These are phyloP conservation scores for Ctenodactylus gundi DNA, from an alignment of 2,113 vertebrate species.

Conservation along the genomic window DNA sequence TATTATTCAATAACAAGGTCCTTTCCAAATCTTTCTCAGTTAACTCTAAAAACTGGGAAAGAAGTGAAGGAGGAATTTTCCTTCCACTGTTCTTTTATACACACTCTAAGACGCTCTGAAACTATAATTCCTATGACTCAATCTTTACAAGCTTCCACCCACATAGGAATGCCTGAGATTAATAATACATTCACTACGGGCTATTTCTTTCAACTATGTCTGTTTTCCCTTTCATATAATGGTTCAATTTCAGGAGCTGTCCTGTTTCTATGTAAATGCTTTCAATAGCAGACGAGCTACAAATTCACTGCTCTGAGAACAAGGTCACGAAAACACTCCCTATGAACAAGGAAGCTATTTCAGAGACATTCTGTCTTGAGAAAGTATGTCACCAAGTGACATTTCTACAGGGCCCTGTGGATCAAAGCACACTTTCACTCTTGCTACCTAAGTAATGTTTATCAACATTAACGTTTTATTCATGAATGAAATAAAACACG, in stretches of 20 bases:
- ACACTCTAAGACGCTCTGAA: background rate
- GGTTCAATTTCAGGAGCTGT: slow-evolving; percentile 22
- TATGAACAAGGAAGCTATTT: background rate
- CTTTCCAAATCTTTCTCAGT: background rate
- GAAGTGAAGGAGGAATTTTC: background rate
- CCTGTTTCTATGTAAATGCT: slow-evolving; percentile 22
- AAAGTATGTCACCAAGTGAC: background rate
- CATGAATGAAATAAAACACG: slow-evolving; percentile 23
- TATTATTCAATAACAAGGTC: background rate
- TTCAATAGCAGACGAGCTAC: background rate
- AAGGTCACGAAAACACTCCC: slow-evolving; percentile 11
- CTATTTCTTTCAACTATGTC: slow-evolving; percentile 29
- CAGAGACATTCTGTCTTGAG: background rate
- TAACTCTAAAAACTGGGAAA: background rate
- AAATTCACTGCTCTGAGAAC: background rate
- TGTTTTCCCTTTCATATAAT: slow-evolving; percentile 3
- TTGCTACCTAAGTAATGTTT: background rate
- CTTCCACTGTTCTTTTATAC: background rate
- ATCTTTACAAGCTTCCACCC: background rate
- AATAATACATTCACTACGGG: background rate
- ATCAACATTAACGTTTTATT: background rate
- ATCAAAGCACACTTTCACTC: background rate
- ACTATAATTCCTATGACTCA: slow-evolving; percentile 1
- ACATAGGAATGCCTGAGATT: background rate
- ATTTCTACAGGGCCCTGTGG: background rate